Conservation (phyloP, 2,113 vertebrate species). For the Hymenochirus boettgeri region DNA sequence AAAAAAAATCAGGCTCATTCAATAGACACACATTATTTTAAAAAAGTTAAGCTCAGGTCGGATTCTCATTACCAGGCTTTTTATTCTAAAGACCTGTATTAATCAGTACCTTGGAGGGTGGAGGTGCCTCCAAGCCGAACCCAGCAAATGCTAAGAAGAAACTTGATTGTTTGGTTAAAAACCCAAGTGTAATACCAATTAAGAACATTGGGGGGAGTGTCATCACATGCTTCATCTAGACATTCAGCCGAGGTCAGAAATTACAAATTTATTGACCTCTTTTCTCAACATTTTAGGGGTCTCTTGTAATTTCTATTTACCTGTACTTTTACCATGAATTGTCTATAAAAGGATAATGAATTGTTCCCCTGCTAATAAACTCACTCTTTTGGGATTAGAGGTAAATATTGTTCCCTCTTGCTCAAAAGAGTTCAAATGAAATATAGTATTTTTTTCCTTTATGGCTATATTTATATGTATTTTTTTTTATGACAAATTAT, state of each 20-base stretch:
- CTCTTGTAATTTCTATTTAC: slow-evolving; percentile 56
- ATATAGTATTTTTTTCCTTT: slow-evolving; percentile 54
- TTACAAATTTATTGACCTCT: neutral
- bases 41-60: slow-evolving; percentile 62
- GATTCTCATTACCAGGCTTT: slow-evolving; percentile 56
- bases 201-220: slow-evolving; percentile 37
- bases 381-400: slow-evolving; percentile 59
- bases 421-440: slow-evolving; percentile 50
- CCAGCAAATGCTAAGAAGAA: slow-evolving; percentile 1
- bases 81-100: slow-evolving; percentile 54
- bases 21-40: slow-evolving; percentile 53
- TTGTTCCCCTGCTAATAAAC: slow-evolving; percentile 17
- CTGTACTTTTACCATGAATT: slow-evolving; percentile 60
- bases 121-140: slow-evolving; percentile 28
- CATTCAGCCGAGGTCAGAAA: neutral
- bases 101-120: slow-evolving; percentile 58
- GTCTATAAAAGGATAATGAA: slow-evolving; percentile 50
- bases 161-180: slow-evolving; percentile 21
- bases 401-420: slow-evolving; percentile 37
- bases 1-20: slow-evolving; percentile 54
- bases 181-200: slow-evolving; percentile 44
- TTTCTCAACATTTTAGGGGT: slow-evolving; percentile 46
- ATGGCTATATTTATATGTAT: slow-evolving; percentile 37
- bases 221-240: neutral
- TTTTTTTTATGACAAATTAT: slow-evolving; percentile 43